A percentile compares a stretch with the other conserved stretches of the same genome.
phyloP scores from a whole-genome alignment of 1,140 invertebrate genomes.

The Zaprionus africanus region DNA sequence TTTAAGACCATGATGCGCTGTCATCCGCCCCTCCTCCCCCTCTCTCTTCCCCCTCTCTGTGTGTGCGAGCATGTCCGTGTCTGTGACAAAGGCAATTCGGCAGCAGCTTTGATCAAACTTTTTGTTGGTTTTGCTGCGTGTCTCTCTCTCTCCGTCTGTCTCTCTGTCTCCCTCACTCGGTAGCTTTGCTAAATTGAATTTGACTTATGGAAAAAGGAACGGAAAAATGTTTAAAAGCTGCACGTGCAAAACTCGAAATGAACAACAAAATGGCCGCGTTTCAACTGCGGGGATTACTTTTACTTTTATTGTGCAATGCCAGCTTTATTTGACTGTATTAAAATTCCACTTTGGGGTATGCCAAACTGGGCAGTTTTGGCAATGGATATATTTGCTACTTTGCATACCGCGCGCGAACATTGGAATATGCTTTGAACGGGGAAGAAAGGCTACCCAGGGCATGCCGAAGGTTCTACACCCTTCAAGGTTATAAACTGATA shows the following conservation, averaged over 20 bases:
- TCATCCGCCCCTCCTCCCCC: not conserved
- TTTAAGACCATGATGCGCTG: slow-evolving; percentile 28
- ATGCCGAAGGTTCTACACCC: no score
- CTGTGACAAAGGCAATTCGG: slow-evolving; percentile 71
- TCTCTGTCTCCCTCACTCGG: not conserved
- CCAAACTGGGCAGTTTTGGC: no score
- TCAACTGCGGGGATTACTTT: not conserved
- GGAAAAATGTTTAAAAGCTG: slow-evolving; percentile 28
- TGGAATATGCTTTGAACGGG: not conserved
- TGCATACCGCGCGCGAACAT: not conserved
- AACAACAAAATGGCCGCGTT: slow-evolving; percentile 18
- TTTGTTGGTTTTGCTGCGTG: slow-evolving; percentile 13
- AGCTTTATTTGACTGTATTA: not conserved
- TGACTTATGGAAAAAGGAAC: slow-evolving; percentile 51
- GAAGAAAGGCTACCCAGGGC: no score
- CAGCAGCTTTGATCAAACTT: slow-evolving; percentile 73
- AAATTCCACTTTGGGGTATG: no score
- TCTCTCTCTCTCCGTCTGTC: not conserved
- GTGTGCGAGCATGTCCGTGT: slow-evolving; percentile 8
- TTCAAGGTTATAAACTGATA: rapidly evolving
- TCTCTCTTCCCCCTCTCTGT: not conserved
- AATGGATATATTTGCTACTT: not conserved
- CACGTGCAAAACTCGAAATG: slow-evolving; percentile 17
- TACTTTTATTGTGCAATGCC: not conserved
- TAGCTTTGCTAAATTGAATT: slow-evolving; percentile 74